A percentile compares a stretch with the other conserved stretches of the same genome.
Conservation (phyloP, 1,140 invertebrate species). For the Glossosoma conforme region DNA sequence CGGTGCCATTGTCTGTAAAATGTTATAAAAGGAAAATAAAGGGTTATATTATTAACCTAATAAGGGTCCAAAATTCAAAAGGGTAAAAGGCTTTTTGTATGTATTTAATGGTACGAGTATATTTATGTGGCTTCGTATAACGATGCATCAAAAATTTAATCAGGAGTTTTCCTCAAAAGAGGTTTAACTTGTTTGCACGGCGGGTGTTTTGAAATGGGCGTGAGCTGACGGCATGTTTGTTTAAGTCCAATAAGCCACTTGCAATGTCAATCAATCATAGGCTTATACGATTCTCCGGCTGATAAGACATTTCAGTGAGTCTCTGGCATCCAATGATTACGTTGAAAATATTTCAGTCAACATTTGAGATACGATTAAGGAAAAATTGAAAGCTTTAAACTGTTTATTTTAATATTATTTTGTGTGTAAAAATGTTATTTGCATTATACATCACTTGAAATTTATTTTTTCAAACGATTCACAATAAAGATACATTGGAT, state of each 20-base stretch:
- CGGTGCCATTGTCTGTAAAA: too few species aligned
- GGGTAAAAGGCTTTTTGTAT: too few species aligned
- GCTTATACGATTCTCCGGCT: neutral
- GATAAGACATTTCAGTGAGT: slow-evolving; percentile 4
- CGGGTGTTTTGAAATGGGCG: neutral
- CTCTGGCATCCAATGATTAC: neutral
- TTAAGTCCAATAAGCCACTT: neutral
- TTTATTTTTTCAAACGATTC: too few species aligned
- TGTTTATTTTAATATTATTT: neutral
- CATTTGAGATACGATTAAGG: slow-evolving; percentile 2
- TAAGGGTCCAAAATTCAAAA: too few species aligned
- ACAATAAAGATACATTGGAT: too few species aligned
- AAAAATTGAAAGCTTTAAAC: neutral
- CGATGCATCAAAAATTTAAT: slow-evolving; percentile 4
- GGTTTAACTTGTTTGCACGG: neutral
- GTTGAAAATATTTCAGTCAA: slow-evolving; percentile 1
- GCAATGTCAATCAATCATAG: slow-evolving; percentile 4
- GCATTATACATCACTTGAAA: too few species aligned
- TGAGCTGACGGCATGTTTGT: neutral
- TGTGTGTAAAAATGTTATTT: neutral
- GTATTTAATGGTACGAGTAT: too few species aligned
- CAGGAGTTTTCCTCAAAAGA: neutral
- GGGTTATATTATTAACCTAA: too few species aligned
- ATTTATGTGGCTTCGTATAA: too few species aligned
- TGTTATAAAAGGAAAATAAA: too few species aligned